Base-by-base conservation (phyloP, 2,113 vertebrate species). In the Psettodes erumei region DNA sequence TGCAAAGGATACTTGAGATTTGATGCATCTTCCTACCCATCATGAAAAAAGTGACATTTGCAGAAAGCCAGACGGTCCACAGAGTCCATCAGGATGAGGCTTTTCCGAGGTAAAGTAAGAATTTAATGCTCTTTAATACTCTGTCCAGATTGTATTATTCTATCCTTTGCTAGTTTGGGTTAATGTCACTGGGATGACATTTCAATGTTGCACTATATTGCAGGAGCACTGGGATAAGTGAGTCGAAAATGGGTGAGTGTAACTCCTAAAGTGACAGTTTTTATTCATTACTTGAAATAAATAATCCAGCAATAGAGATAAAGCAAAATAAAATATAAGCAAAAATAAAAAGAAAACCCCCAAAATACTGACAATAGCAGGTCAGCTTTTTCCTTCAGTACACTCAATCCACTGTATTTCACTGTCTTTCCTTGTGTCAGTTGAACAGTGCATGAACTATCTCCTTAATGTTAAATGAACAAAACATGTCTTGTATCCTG, bases 31-130 rank as follows among this genome's bases (percentile, higher is more conserved):
- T 21, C 27, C 8, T 0, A 19, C 16, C n/a, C 23, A 81, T 90
- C 82, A 81, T 73, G 30, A 87, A 86, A 54, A 78, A 80, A 12
- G 81, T 82, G 21, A 87, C 65, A 16, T 80, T 82, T 66, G 35
- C 65, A 64, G 53, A 78, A 15, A 55, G 21, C 25, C 59, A 42
- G 5, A 56, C 15, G 28, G n/a, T 38, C 15, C 13, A 64, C 38
- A 35, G 53, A 18, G 40, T 75, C 25, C 37, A 56, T 8, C 64
- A 43, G 4, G 50, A 70, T 15, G 25, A 71, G 0, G 23, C 68
- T 42, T 28, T 60, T 1, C 43, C 30, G 0, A 86, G 88, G 83
- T 89, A 40, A 69, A 33, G 11, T 45, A 1, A 59, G n/a, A 0
- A 8, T 47, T 0, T 8, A 27, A 16, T 42, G n/a, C n/a, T 50